Conservation (phyloP, 2,113 vertebrate genomes). For the Psettodes erumei region DNA sequence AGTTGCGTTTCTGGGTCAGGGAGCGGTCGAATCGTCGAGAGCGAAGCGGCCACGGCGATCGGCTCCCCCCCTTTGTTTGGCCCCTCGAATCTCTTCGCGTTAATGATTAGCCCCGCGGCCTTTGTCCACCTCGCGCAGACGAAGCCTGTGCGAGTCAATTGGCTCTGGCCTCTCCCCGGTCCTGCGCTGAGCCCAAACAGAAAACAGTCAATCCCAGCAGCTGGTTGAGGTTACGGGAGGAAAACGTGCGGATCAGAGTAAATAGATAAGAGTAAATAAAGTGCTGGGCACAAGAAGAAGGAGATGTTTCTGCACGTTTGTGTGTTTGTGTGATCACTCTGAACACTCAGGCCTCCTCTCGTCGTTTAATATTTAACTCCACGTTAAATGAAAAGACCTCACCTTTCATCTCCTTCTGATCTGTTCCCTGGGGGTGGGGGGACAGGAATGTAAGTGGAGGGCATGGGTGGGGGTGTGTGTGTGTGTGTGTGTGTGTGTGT, state of each 20-base stretch:
- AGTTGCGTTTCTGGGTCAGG: conserved; percentile 28
- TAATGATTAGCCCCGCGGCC: conserved; percentile 68
- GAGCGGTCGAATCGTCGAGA: too few species aligned
- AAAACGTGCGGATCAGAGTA: conserved; percentile 52
- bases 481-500: conserved; percentile 17
- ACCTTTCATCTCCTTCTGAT: conserved; percentile 70
- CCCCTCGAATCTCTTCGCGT: conserved; percentile 29
- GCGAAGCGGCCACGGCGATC: conserved; percentile 30
- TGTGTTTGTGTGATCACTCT: neutral
- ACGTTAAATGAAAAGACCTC: conserved; percentile 67
- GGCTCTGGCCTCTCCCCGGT: conserved; percentile 26
- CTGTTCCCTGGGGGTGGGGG: conserved; percentile 37
- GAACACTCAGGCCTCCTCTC: conserved; percentile 20
- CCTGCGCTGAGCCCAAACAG: neutral
- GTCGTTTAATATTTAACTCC: conserved; percentile 73
- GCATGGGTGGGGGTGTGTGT: conserved; percentile 13
- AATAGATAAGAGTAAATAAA: conserved; percentile 32
- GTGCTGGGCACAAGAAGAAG: neutral
- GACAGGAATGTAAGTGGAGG: conserved; percentile 42
- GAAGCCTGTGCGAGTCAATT: conserved; percentile 32
- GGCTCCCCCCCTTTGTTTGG: conserved; percentile 39
- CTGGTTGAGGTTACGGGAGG: conserved; percentile 4
- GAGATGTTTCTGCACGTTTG: neutral
- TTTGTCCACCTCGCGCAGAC: conserved; percentile 41
- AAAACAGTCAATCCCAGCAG: conserved; percentile 6